phyloP scores from a whole-genome alignment of 2,113 vertebrate genomes.

The Rafetus swinhoei region DNA sequence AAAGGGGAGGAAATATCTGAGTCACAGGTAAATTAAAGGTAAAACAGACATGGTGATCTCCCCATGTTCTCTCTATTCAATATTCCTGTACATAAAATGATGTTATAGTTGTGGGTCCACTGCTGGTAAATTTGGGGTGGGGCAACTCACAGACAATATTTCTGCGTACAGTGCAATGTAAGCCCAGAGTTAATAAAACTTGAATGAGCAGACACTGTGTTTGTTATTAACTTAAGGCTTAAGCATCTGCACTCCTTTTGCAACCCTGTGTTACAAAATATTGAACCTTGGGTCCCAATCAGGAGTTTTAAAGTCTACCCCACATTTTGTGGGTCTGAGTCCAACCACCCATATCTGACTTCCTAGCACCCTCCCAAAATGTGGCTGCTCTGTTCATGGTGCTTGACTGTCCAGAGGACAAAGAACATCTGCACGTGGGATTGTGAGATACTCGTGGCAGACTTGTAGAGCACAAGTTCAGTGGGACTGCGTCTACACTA shows the following conservation, averaged over 20 bases:
- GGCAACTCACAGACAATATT: not conserved
- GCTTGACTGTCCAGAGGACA: not conserved
- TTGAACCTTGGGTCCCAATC: not conserved
- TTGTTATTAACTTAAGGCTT: not conserved
- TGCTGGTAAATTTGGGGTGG: not conserved
- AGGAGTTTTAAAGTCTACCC: not conserved
- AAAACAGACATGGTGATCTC: not conserved
- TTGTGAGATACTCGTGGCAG: not conserved
- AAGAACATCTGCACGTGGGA: not conserved
- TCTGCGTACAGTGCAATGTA: not conserved
- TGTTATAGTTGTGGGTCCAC: not conserved
- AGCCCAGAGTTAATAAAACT: not conserved
- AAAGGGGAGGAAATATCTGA: constrained; percentile 68
- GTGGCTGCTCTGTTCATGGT: not conserved
- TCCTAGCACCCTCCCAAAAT: not conserved
- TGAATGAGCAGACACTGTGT: not conserved
- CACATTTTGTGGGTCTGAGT: not conserved
- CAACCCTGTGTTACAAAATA: not conserved
- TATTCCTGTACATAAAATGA: not conserved
- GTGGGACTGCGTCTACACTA: not conserved
- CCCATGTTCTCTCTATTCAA: not conserved
- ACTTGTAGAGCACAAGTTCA: not conserved
- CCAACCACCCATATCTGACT: not conserved
- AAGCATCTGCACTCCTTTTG: not conserved
- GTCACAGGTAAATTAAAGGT: not conserved